Evolutionary conservation across 2,888 invertebrate genomes (phyloP).

Genomic region (Drosophila lutescens): DNA sequence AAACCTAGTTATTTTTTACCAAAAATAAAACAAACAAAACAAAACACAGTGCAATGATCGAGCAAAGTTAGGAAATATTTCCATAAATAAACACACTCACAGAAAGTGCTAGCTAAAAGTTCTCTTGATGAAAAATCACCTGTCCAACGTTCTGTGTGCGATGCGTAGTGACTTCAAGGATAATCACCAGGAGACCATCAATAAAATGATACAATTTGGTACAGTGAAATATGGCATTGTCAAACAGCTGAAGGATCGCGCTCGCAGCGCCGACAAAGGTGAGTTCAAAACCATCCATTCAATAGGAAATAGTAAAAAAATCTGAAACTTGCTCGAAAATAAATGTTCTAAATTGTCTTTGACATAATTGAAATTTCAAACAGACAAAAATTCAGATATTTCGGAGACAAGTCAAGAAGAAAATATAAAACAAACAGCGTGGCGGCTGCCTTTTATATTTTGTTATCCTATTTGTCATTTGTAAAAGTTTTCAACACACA

Average conservation of each 20-base stretch:
- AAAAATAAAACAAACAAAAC: constrained; percentile 2
- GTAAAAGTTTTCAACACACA: constrained; percentile 3
- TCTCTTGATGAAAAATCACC: constrained; percentile 83
- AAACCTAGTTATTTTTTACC: constrained; percentile 14
- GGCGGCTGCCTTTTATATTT: constrained; percentile 16
- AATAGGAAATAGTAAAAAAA: not conserved
- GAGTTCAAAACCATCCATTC: constrained; percentile 49
- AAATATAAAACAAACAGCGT: not conserved
- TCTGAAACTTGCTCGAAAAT: not conserved
- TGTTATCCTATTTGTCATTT: constrained; percentile 30
- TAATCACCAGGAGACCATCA: constrained; percentile 85
- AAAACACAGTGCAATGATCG: constrained; percentile 37
- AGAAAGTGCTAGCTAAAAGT: constrained; percentile 32
- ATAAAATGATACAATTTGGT: constrained; percentile 88
- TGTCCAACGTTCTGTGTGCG: constrained; percentile 82
- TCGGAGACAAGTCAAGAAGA: not conserved
- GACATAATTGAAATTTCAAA: constrained; percentile 21
- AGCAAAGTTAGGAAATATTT: constrained; percentile 9
- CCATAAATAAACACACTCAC: constrained; percentile 9
- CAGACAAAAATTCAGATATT: not conserved
- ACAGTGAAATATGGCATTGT: constrained; percentile 88
- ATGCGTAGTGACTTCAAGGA: constrained; percentile 85
- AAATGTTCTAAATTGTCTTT: constrained; percentile 9
- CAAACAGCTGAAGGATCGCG: constrained; percentile 85
- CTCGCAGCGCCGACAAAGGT: constrained; percentile 84